Evolutionary conservation across 2,113 vertebrate species (phyloP).

Genomic region (Cryptomyrus ogoouensis): DNA sequence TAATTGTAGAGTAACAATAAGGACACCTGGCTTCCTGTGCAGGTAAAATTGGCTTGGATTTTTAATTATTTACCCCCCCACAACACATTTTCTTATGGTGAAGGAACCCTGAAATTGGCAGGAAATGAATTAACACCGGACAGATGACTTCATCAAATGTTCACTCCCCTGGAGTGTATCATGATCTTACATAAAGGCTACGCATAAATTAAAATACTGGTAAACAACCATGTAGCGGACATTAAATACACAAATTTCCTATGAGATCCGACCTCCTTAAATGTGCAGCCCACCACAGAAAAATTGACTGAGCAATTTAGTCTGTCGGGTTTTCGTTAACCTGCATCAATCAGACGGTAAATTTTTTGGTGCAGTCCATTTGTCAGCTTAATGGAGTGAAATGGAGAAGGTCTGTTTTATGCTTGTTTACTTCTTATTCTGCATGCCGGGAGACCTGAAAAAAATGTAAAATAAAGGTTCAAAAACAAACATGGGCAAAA

Average conservation of each 20-base stretch:
- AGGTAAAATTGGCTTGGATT: constrained; percentile 5
- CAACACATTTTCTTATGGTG: not conserved
- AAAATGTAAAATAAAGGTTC: not conserved
- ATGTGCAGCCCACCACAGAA: not conserved
- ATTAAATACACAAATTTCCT: not conserved
- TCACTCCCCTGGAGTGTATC: not conserved
- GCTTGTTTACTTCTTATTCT: constrained; percentile 16
- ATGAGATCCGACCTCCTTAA: not conserved
- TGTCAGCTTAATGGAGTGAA: constrained; percentile 24
- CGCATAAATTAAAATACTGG: not conserved
- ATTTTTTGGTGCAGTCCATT: constrained; percentile 21
- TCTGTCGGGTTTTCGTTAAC: constrained; percentile 8
- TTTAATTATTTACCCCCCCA: not conserved
- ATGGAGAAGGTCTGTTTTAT: not conserved
- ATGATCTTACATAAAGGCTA: not conserved
- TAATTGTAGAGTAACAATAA: constrained; percentile 22
- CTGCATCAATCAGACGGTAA: constrained; percentile 17
- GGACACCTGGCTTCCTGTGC: constrained; percentile 8
- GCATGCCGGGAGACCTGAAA: not conserved
- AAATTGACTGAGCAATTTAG: constrained; percentile 23
- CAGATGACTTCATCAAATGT: constrained; percentile 7
- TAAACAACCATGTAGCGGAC: not conserved
- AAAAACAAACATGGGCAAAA: not conserved
- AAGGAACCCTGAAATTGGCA: constrained; percentile 10
- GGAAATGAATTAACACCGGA: not conserved